These are phyloP conservation scores for Cichlasoma orientale DNA, from an alignment of 2,797 vertebrate species.

Conservation along the genomic window DNA sequence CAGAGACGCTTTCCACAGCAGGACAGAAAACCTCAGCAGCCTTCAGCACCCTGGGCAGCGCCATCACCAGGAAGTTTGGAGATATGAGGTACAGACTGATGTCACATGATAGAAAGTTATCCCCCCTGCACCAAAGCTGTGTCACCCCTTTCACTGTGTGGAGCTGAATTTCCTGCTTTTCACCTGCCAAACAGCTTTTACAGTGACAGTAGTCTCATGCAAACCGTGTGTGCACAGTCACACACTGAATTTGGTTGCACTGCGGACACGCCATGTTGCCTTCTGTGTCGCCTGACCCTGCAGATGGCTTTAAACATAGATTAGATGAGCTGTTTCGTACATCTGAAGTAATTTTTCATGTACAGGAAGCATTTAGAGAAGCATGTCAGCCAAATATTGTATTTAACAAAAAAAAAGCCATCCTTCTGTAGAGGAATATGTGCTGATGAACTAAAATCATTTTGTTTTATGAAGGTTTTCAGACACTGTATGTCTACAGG, in stretches of 20 bases:
- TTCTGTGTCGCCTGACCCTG: neutral
- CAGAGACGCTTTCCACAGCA: conserved; percentile 92
- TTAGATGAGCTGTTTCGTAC: neutral
- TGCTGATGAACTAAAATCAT: neutral
- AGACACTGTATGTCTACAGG: neutral
- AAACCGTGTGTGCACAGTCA: neutral
- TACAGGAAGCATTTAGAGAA: neutral
- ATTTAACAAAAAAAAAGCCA: neutral
- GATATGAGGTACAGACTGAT: conserved; percentile 91
- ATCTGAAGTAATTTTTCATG: neutral
- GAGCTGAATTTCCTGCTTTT: neutral
- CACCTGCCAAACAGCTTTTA: neutral
- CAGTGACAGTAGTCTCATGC: neutral
- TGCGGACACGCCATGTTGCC: neutral
- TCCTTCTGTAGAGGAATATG: neutral
- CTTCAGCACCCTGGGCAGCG: conserved; percentile 90
- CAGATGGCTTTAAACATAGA: neutral
- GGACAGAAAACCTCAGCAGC: conserved; percentile 93
- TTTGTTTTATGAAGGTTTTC: neutral
- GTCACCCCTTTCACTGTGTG: neutral
- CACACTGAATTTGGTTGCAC: neutral
- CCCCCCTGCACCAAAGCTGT: neutral
- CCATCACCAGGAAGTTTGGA: conserved; percentile 93
- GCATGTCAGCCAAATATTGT: neutral
- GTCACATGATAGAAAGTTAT: neutral